These are phyloP conservation scores for Tholera decimalis DNA, from an alignment of 2,888 invertebrate species.

Conservation along the genomic window DNA sequence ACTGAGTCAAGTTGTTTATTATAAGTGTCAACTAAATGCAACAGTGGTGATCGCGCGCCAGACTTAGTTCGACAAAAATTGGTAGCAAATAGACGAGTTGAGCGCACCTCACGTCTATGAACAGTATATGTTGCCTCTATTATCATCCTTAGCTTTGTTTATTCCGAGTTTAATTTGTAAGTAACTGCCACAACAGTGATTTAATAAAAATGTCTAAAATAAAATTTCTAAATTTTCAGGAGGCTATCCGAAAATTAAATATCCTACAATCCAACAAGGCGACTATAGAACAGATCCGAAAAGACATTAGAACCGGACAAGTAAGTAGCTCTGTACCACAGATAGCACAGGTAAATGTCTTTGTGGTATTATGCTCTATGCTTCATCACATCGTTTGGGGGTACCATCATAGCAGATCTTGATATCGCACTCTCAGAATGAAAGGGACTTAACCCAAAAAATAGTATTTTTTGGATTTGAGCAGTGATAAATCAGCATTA, in stretches of 20 bases:
- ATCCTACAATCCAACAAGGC: constrained; percentile 94
- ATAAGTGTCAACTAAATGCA: too few species aligned
- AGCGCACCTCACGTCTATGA: too few species aligned
- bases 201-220: background rate
- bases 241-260: constrained; percentile 93
- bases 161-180: background rate
- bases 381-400: background rate
- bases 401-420: background rate
- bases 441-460: too few species aligned
- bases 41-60: too few species aligned
- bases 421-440: too few species aligned
- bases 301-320: constrained; percentile 80
- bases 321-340: constrained; percentile 70
- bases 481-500: too few species aligned
- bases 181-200: background rate
- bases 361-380: constrained; percentile 6
- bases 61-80: too few species aligned
- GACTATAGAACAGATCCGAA: constrained; percentile 89
- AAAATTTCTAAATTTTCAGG: constrained; percentile 84
- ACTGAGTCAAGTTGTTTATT: too few species aligned
- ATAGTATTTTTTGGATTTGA: too few species aligned
- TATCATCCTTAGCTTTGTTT: background rate
- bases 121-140: too few species aligned
- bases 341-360: constrained; percentile 47
- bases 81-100: too few species aligned